Base-by-base conservation (phyloP, 2,113 vertebrate species). In the Menidia beryllina region DNA sequence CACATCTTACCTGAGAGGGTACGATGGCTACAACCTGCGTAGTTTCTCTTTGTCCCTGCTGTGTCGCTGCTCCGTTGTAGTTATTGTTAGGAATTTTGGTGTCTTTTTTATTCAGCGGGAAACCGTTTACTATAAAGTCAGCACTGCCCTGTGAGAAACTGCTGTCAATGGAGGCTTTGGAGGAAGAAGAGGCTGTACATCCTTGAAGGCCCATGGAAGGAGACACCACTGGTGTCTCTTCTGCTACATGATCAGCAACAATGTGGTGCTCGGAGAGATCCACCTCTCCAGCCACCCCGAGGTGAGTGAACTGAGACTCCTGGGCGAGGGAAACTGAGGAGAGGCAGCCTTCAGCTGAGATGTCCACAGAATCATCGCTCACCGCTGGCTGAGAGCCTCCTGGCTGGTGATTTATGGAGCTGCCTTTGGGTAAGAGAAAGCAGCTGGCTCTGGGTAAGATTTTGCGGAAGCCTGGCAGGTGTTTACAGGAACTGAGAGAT, bases 401-500 rank as follows among this genome's bases (percentile, higher is more conserved):
- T 21, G 80, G 84, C 54, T 94, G 95, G 30, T 95, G 93, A 53
- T 94, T 93, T 0, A 93, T 90, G 7, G 94, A 73, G 58, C 90
- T 89, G 54, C 86, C 82, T 90, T 97, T 97, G 20, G 96, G 94
- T 65, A 98, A 91, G 61, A 99, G 91, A 30, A 97, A 93, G 5
- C 96, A 98, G 81, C 94, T 95, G 0, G 96, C 94, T 85, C 97
- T 95, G 43, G 98, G 98, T 10, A 97, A 95, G 83, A 99, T 99
- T 93, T 96, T 98, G 36, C 97, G 95, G 86, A 98, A 99, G 60
- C 98, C 98, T 69, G 97, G 96, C 74, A 98, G 90, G 73, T 98
- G 95, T 58, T 95, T 93, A 27, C 91, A 90, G 19, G 89, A 78
- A 38, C 73, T 77, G 49, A 65, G 58, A 34, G 77, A 85, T 1